Evolutionary conservation across 2,113 vertebrate species (phyloP), one percentile per base, ranked within the genome.

Genomic region (Eurypyga helias): DNA sequence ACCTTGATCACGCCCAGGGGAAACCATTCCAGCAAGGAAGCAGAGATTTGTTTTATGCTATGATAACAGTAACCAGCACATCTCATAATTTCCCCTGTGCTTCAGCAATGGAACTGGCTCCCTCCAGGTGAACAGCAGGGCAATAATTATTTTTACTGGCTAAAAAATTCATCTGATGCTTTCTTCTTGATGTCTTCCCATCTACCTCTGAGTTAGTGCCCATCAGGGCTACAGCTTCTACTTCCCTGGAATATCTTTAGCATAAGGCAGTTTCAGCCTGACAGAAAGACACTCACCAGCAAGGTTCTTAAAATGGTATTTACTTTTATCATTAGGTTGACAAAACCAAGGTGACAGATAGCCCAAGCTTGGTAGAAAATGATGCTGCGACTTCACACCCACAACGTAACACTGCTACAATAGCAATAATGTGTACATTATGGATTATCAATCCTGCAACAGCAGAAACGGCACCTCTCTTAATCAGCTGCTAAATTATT

Each of bases 311-410:
- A 95, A 97, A 94, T 6, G 87, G 70, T 57, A 67, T 76, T 93
- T 95, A 69, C 73, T 94, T 83, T 83, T 82, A 71, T 91, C n/a
- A 28, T 73, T 84, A 96, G 87, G 84, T 75, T 95, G 95, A 93
- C 69, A 94, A 94, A 95, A 77, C 78, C 24, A n/a, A 95, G 81
- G 85, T 91, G 93, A 97, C 92, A 94, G 85, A 62, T 76, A 70
- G 92, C 83, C 87, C 64, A 82, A 61, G 75, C 57, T 87, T 45
- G 41, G 61, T 72, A 14, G 10, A 62, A 97, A 96, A 94, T 29
- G 46, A 81, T 69, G 64, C 58, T 82, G 88, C 75, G 93, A 26
- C 91, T 97, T 95, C 51, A 66, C 34, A 90, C 38, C 49, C 86
- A 67, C 54, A 82, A 69, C 33, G 31, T 20, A 70, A 64, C 33